Evolutionary conservation across 2,797 vertebrate genomes (phyloP).

Genomic region (Oreonectes daqikongensis): DNA sequence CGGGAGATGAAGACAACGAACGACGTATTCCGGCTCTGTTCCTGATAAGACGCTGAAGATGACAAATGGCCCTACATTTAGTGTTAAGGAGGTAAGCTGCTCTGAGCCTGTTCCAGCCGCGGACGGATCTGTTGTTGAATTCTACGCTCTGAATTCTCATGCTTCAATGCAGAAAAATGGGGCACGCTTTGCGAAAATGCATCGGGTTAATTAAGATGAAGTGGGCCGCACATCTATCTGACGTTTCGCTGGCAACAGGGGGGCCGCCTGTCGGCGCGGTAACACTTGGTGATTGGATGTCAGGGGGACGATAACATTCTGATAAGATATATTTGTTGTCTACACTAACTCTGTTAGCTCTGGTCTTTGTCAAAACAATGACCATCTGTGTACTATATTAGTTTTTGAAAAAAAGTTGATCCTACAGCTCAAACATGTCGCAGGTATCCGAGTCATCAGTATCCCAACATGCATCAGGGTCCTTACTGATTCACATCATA

Average conservation of each 20-base stretch:
- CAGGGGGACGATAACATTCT: neutral
- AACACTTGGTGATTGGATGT: slow-evolving; percentile 13
- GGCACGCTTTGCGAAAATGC: slow-evolving; percentile 34
- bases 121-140: slow-evolving; percentile 38
- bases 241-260: slow-evolving; percentile 41
- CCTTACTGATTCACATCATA: neutral
- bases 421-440: neutral
- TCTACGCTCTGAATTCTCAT: slow-evolving; percentile 20
- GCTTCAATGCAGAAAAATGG: slow-evolving; percentile 47
- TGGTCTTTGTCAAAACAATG: neutral
- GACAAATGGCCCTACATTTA: slow-evolving; percentile 40
- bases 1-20: slow-evolving; percentile 38
- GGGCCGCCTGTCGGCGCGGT: slow-evolving; percentile 18
- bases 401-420: no score
- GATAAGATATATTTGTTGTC: neutral
- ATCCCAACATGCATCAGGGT: neutral
- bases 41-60: slow-evolving; percentile 51
- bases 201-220: slow-evolving; percentile 56
- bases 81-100: slow-evolving; percentile 38
- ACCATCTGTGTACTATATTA: neutral
- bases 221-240: slow-evolving; percentile 42
- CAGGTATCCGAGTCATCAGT: neutral
- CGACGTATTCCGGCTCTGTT: slow-evolving; percentile 12
- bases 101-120: slow-evolving; percentile 13
- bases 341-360: neutral